Evolutionary conservation across 1,140 invertebrate species (phyloP).

Genomic region (Heterodera carotae): DNA sequence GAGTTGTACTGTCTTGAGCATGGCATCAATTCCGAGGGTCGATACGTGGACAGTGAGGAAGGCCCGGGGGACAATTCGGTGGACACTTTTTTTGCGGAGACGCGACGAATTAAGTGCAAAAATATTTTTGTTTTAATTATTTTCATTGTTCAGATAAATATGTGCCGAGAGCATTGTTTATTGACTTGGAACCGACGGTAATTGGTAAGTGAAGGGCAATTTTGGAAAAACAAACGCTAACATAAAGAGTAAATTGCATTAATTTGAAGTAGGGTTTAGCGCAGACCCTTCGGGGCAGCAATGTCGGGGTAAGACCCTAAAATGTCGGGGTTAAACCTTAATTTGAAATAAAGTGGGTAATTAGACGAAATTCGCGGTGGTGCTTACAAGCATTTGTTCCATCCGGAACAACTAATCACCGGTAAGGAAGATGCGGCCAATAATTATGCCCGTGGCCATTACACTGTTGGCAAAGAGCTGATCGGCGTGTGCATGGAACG

Average conservation of each 20-base stretch:
- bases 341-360: slow-evolving; percentile 16
- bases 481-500: slow-evolving; percentile 79
- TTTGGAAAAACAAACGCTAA: not conserved
- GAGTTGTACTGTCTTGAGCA: slow-evolving; percentile 71
- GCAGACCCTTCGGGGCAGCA: too few species aligned
- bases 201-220: slow-evolving; percentile 63
- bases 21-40: slow-evolving; percentile 78
- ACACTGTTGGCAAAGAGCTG: slow-evolving; percentile 85
- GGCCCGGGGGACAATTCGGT: slow-evolving; percentile 70
- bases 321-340: not conserved
- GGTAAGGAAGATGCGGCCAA: slow-evolving; percentile 83
- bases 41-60: slow-evolving; percentile 58
- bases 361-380: slow-evolving; percentile 66
- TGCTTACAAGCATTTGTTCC: slow-evolving; percentile 68
- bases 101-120: slow-evolving; percentile 52
- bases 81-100: slow-evolving; percentile 72
- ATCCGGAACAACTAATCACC: slow-evolving; percentile 67
- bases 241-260: too few species aligned
- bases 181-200: slow-evolving; percentile 66
- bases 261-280: too few species aligned
- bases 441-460: slow-evolving; percentile 82
- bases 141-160: slow-evolving; percentile 45
- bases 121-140: not conserved
- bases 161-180: slow-evolving; percentile 65
- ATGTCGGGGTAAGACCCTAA: too few species aligned